Conservation (phyloP, 2,113 vertebrate genomes). For the Rhodinocichla rosea region DNA sequence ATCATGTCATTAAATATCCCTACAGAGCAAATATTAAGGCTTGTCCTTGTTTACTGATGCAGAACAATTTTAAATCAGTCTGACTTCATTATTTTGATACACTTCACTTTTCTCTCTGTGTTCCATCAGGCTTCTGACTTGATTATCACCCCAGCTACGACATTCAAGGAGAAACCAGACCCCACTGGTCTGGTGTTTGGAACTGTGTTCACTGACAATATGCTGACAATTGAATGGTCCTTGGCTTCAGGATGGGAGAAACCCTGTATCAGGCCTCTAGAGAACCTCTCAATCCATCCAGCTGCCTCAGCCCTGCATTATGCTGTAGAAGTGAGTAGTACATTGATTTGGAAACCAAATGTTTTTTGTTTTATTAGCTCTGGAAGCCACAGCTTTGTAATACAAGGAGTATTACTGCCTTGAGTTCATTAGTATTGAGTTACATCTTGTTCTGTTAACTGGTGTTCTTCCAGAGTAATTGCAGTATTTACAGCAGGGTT, state of each 20-base stretch:
- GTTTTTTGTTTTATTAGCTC: background rate
- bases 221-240: conserved; percentile 87
- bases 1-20: background rate
- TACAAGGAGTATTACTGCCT: background rate
- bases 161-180: conserved; percentile 80
- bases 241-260: conserved; percentile 80
- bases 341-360: background rate
- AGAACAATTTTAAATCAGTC: background rate
- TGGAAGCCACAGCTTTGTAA: background rate
- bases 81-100: background rate
- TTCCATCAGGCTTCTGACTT: conserved; percentile 78
- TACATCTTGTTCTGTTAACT: background rate
- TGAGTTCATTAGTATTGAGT: background rate
- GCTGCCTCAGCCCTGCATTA: conserved; percentile 81
- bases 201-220: conserved; percentile 88
- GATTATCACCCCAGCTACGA: conserved; percentile 67
- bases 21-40: background rate
- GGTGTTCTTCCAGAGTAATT: background rate
- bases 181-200: conserved; percentile 77
- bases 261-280: conserved; percentile 81
- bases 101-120: background rate
- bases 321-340: conserved; percentile 77
- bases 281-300: conserved; percentile 84
- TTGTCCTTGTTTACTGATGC: background rate
- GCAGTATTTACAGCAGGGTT: background rate